phyloP scores from a whole-genome alignment of 2,888 invertebrate species.

The Phalera bucephala region DNA sequence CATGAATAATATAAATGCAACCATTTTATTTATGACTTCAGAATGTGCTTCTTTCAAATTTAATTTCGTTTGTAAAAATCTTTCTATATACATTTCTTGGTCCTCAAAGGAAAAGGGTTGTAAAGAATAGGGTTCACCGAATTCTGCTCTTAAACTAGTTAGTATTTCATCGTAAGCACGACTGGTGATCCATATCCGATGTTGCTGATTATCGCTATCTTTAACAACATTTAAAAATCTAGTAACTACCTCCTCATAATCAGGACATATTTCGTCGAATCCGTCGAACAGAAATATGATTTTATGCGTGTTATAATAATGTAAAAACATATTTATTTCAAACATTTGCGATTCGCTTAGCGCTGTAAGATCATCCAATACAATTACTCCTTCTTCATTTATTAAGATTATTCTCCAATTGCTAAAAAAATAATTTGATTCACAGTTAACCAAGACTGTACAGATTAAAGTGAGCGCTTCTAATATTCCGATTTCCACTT shows the following conservation, averaged over 20 bases:
- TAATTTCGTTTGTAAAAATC: slow-evolving; percentile 4
- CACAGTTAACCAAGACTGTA: neutral
- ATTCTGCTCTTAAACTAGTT: slow-evolving; percentile 3
- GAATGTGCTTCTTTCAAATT: slow-evolving; percentile 3
- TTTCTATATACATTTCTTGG: slow-evolving; percentile 5
- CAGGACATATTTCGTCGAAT: slow-evolving; percentile 12
- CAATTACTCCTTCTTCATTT: neutral
- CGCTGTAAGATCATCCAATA: neutral
- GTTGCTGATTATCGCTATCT: neutral
- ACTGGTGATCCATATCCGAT: slow-evolving; percentile 1
- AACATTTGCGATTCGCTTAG: neutral
- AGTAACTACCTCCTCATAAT: slow-evolving; percentile 4
- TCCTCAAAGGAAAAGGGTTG: slow-evolving; percentile 1
- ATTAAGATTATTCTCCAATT: neutral
- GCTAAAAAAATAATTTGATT: neutral
- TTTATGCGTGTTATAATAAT: slow-evolving; percentile 5
- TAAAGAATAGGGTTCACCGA: slow-evolving; percentile 4
- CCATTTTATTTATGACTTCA: too few species aligned
- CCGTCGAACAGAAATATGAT: slow-evolving; percentile 7
- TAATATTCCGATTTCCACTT: slow-evolving; percentile 1
- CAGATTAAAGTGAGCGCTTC: slow-evolving; percentile 7
- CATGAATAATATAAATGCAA: too few species aligned
- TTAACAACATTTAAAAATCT: neutral
- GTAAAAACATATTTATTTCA: neutral
- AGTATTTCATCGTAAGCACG: slow-evolving; percentile 7